A percentile compares a stretch with the other conserved stretches of the same genome.
Evolutionary conservation across 2,888 invertebrate genomes (phyloP).

Genomic region (Polydrusus tereticollis): DNA sequence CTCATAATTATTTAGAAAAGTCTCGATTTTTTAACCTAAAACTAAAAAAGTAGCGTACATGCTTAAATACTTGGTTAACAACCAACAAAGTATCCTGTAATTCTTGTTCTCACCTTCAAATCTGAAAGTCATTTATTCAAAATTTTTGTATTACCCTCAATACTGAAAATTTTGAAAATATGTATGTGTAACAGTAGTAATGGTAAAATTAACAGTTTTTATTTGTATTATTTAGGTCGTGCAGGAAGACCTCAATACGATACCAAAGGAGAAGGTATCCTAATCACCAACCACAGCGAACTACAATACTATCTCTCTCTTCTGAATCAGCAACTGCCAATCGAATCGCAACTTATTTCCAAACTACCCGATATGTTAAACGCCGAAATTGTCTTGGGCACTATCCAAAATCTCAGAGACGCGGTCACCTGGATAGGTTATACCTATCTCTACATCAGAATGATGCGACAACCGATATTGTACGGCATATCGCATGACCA

Average conservation of each 20-base stretch:
- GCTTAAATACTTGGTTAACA: too few species aligned
- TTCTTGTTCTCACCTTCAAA: too few species aligned
- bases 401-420: constrained; percentile 87
- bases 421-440: constrained; percentile 96
- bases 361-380: constrained; percentile 97
- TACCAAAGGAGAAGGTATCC: constrained; percentile 95
- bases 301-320: constrained; percentile 97
- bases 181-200: too few species aligned
- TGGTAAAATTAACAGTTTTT: neutral
- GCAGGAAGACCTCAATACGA: constrained; percentile 99
- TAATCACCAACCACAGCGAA: constrained; percentile 99
- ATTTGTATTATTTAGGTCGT: constrained; percentile 66
- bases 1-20: neutral
- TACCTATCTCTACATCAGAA: constrained; percentile 93
- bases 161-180: too few species aligned
- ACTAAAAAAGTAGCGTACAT: too few species aligned
- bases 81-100: too few species aligned
- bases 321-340: constrained; percentile 97
- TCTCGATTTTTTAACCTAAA: too few species aligned
- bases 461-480: constrained; percentile 84
- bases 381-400: constrained; percentile 97
- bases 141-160: too few species aligned
- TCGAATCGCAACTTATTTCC: constrained; percentile 95
- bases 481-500: constrained; percentile 90
- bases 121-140: too few species aligned